These are phyloP conservation scores for Agrotis ipsilon DNA, from an alignment of 2,888 invertebrate species.

Conservation along the genomic window DNA sequence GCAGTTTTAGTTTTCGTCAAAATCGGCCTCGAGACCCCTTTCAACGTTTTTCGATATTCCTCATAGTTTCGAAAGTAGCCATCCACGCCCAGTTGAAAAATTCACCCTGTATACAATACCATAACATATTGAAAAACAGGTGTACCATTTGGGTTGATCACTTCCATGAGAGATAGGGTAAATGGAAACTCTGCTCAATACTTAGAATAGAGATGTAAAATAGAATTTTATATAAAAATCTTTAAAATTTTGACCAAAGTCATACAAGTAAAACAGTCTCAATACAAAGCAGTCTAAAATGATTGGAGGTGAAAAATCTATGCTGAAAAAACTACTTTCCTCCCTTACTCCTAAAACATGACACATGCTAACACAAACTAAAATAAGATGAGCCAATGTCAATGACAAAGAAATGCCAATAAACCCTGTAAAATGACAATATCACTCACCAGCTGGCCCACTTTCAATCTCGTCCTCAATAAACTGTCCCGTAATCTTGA, in stretches of 20 bases:
- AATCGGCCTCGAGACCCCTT: too few species aligned
- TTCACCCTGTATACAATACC: too few species aligned
- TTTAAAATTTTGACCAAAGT: neutral
- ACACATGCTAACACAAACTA: neutral
- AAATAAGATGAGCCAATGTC: neutral
- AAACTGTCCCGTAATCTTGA: constrained; percentile 95
- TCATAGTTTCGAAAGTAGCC: too few species aligned
- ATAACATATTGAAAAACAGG: too few species aligned
- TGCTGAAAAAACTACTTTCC: too few species aligned
- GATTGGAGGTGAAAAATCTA: neutral
- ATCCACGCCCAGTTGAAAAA: too few species aligned
- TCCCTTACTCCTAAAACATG: neutral
- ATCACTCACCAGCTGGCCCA: constrained; percentile 87
- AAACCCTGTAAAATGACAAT: neutral
- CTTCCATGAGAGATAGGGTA: too few species aligned
- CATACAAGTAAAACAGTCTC: neutral
- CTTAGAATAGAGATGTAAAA: neutral
- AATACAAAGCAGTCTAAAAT: neutral
- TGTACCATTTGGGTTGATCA: too few species aligned
- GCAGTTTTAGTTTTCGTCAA: too few species aligned
- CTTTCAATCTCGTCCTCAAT: constrained; percentile 93
- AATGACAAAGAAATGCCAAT: constrained; percentile 1
- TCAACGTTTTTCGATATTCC: too few species aligned
- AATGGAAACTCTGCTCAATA: too few species aligned
- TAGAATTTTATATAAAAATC: neutral